phyloP scores from a whole-genome alignment of 2,888 invertebrate species.

The Gryllus longicercus region DNA sequence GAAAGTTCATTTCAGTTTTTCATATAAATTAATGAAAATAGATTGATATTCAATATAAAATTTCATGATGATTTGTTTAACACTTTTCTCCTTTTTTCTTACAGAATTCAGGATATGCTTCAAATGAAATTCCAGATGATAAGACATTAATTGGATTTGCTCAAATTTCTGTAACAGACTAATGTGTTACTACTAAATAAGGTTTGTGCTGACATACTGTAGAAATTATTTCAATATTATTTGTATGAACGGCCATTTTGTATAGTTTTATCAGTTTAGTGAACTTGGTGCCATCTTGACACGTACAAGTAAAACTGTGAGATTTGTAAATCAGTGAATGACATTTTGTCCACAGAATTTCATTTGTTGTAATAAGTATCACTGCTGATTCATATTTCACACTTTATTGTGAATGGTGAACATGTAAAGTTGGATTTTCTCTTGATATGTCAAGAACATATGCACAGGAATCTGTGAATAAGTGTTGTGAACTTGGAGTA shows the following conservation, averaged over 20 bases:
- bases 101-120: constrained; percentile 63
- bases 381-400: no score
- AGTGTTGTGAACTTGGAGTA: neutral
- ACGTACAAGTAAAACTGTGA: no score
- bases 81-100: constrained; percentile 41
- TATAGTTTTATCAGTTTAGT: neutral
- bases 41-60: no score
- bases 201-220: neutral
- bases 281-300: neutral
- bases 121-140: constrained; percentile 86
- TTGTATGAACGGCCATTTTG: neutral
- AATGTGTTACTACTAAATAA: constrained; percentile 41
- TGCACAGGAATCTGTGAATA: neutral
- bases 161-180: constrained; percentile 92
- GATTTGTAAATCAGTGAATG: no score
- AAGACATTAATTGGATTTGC: constrained; percentile 94
- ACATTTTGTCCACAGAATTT: no score
- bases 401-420: no score
- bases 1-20: no score
- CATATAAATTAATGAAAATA: no score
- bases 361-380: no score
- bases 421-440: no score
- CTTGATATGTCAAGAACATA: no score
- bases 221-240: neutral
- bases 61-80: neutral